Conservation (phyloP, 1,140 invertebrate species). For the Myzus persicae region DNA sequence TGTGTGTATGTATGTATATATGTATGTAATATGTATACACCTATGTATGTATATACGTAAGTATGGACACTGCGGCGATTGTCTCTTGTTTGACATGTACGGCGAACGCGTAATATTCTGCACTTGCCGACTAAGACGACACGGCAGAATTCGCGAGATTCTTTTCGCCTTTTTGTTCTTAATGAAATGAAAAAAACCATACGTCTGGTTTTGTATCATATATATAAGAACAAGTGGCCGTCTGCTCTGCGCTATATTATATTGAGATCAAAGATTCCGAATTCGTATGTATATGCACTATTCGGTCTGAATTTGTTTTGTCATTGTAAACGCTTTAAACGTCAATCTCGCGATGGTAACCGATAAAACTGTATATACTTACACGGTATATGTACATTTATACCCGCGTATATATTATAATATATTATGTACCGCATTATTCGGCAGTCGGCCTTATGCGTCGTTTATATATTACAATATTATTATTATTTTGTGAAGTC, state of each 20-base stretch:
- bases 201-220: not conserved
- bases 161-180: conserved; percentile 6
- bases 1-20: not conserved
- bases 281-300: not conserved
- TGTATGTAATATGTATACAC: not conserved
- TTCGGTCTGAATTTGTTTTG: not conserved
- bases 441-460: too few relatives aligned
- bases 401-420: not conserved
- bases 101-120: conserved; percentile 12
- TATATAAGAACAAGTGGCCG: not conserved
- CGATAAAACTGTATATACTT: not conserved
- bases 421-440: not conserved
- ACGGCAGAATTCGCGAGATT: conserved; percentile 43
- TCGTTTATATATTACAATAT: too few relatives aligned
- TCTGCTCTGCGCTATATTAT: not conserved
- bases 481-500: too few relatives aligned
- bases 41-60: not conserved
- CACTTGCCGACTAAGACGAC: not conserved
- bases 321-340: not conserved
- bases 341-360: not conserved
- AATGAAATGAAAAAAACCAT: not conserved
- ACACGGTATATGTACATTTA: not conserved
- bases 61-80: not conserved
- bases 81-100: conserved; percentile 7
- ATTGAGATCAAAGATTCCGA: conserved; percentile 19